These are phyloP conservation scores for Tolmerus cingulatus DNA, from an alignment of 2,888 invertebrate species.

Conservation along the genomic window DNA sequence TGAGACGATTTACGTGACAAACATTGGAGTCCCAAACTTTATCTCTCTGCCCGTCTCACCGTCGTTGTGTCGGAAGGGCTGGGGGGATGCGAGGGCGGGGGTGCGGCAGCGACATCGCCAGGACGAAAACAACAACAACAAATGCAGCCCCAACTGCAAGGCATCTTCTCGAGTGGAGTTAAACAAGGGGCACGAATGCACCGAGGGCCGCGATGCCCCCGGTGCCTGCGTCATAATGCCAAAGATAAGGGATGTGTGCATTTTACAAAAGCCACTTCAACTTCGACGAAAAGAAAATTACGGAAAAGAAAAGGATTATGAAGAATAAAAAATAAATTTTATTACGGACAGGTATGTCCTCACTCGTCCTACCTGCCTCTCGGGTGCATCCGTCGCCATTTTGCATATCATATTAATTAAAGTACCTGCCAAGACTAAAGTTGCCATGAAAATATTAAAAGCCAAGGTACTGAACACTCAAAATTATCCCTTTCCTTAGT, in stretches of 20 bases:
- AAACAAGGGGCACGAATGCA: constrained; percentile 25
- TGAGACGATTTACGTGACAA: constrained; percentile 42
- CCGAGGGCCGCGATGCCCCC: not conserved
- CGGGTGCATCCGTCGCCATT: not conserved
- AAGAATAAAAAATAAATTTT: not conserved
- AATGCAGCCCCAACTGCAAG: constrained; percentile 4
- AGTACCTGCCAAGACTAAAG: not conserved
- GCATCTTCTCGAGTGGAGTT: not conserved
- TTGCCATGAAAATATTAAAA: not conserved
- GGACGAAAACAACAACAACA: constrained; percentile 15
- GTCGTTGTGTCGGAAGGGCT: not conserved
- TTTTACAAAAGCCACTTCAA: constrained; percentile 13
- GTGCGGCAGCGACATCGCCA: not conserved
- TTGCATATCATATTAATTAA: not conserved
- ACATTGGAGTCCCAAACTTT: constrained; percentile 40
- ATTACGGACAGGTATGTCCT: not conserved
- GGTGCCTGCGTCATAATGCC: not conserved
- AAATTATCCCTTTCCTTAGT: not conserved
- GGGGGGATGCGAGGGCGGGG: not conserved
- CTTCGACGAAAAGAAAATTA: not conserved
- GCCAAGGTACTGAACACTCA: not conserved
- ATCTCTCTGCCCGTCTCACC: constrained; percentile 2
- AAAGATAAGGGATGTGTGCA: constrained; percentile 20
- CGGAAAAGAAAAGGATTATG: not conserved
- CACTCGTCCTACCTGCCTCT: not conserved